These are phyloP conservation scores for Natrix natrix DNA, from an alignment of 2,797 vertebrate genomes.

Conservation along the genomic window DNA sequence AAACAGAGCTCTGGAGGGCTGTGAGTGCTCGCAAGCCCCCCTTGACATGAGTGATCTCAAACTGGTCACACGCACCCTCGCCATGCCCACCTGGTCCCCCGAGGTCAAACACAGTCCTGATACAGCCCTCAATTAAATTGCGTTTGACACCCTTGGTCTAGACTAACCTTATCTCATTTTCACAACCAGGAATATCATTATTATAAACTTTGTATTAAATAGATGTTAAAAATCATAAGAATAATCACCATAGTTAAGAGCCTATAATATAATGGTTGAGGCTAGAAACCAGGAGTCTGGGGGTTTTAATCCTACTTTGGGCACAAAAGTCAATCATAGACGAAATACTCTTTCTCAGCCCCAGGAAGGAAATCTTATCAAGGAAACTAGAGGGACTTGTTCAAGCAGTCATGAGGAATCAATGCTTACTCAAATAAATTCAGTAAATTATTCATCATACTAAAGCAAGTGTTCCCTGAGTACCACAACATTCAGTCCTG, in stretches of 20 bases:
- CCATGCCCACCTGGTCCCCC: too few species aligned
- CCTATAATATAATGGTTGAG: background rate
- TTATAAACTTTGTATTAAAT: background rate
- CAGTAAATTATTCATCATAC: background rate
- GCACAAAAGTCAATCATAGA: background rate
- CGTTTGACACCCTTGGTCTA: background rate
- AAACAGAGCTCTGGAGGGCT: too few species aligned
- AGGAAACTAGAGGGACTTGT: background rate
- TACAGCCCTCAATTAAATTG: too few species aligned
- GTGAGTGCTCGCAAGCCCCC: too few species aligned
- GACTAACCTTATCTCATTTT: background rate
- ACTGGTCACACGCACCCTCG: too few species aligned
- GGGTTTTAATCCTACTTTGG: background rate
- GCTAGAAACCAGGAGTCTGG: background rate
- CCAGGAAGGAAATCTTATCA: background rate
- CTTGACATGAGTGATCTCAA: too few species aligned
- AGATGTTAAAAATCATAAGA: background rate
- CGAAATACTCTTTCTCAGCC: background rate
- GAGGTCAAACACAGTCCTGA: too few species aligned
- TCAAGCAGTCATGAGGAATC: background rate
- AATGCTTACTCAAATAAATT: background rate
- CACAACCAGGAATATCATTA: background rate
- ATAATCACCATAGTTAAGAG: background rate
- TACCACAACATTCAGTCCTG: background rate
- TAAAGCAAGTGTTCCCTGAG: background rate